A percentile compares a stretch with the other conserved stretches of the same genome.
These are phyloP conservation scores for Andrena flavipes DNA, from an alignment of 2,888 invertebrate species.

Conservation along the genomic window DNA sequence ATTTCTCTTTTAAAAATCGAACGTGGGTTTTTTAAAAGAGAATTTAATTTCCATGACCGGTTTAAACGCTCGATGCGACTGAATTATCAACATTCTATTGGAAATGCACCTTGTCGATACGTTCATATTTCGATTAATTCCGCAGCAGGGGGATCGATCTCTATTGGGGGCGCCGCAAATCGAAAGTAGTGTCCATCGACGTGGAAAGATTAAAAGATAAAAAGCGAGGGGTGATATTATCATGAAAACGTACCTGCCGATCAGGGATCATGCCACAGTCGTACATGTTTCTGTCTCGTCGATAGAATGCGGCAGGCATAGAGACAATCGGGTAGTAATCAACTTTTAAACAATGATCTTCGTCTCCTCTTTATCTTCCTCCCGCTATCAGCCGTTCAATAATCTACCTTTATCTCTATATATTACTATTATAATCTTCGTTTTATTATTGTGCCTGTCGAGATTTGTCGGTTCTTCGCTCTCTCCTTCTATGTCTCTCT, in stretches of 20 bases:
- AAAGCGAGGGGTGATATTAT: background rate
- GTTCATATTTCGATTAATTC: background rate
- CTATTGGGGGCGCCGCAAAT: background rate
- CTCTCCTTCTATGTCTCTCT: conserved; percentile 17
- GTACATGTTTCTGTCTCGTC: conserved; percentile 79
- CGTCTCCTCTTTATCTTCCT: conserved; percentile 15
- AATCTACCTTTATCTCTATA: conserved; percentile 51
- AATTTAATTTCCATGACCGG: too few relatives aligned
- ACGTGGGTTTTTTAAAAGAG: too few relatives aligned
- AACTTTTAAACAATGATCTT: conserved; percentile 40
- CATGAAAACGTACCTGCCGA: conserved; percentile 79
- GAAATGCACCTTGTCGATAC: background rate
- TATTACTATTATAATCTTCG: conserved; percentile 52
- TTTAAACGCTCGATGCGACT: too few relatives aligned
- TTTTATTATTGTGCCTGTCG: conserved; percentile 63
- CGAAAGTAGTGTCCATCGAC: background rate
- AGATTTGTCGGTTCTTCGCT: conserved; percentile 51
- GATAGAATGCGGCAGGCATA: conserved; percentile 70
- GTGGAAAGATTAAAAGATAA: background rate
- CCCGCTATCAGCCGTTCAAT: conserved; percentile 35
- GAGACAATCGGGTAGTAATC: conserved; percentile 45
- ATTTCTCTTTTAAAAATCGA: too few relatives aligned
- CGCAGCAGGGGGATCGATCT: background rate
- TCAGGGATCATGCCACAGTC: conserved; percentile 83
- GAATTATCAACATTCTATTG: background rate